Evolutionary conservation across 2,113 vertebrate genomes (phyloP).

Genomic region (Heteronetta atricapilla): DNA sequence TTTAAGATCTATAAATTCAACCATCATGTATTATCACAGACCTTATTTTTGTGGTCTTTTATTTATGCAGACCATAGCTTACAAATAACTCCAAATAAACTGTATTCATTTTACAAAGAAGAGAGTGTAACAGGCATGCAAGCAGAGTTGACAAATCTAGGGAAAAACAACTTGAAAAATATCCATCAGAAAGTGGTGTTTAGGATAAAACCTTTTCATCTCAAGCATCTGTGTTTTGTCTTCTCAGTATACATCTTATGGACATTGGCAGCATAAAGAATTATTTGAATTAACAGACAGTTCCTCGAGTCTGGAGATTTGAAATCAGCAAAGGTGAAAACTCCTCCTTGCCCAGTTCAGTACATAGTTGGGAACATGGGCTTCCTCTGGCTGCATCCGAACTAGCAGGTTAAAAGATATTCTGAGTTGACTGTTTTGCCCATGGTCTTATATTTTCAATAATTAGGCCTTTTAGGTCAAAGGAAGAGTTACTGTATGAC

Average conservation of each 20-base stretch:
- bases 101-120: neutral
- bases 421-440: neutral
- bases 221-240: neutral
- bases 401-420: neutral
- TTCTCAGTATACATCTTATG: neutral
- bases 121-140: neutral
- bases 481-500: neutral
- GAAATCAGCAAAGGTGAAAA: neutral
- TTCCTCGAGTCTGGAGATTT: neutral
- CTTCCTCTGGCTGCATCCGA: neutral
- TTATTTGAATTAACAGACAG: neutral
- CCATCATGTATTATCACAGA: neutral
- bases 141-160: neutral
- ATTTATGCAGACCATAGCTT: neutral
- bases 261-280: neutral
- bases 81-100: neutral
- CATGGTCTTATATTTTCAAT: neutral
- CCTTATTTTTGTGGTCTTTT: neutral
- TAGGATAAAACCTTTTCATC: neutral
- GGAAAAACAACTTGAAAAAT: neutral
- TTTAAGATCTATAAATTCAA: neutral
- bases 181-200: neutral
- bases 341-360: neutral
- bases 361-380: neutral
- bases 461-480: neutral